Base-by-base conservation (phyloP, 2,888 invertebrate species). In the Hipparchia semele region DNA sequence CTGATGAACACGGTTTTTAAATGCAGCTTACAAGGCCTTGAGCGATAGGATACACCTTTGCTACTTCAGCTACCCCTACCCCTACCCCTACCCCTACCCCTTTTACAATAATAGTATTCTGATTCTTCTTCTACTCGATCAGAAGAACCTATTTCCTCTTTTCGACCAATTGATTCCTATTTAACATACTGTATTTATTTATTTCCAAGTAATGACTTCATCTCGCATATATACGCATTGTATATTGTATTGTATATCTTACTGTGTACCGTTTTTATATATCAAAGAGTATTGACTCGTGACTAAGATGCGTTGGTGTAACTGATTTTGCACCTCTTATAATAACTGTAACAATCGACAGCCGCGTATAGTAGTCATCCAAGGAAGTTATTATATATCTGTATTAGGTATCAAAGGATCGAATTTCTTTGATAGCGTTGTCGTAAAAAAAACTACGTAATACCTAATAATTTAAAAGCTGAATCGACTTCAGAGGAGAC, bases 211-310 rank as follows among this genome's bases (percentile, higher is more conserved):
- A 61, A 56, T 45, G 12, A 66, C 39, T 39, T 66, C 4, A 49
- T 64, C 13, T 39, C 1, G 39, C 2, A 39, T 39, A 39, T 39
- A 39, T 39, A 39, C 39, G 2, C 39, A 39, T 39, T 5, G 39
- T 39, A 39, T n/a, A 39, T 2, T 8, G 61, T 46, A 64, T 23
- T 51, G 10, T 1, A 53, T 65, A 45, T 45, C 9, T 68, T 68
- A 33, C 33, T 33, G 59, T 33, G 49, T 68, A 68, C 10, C 49
- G 39, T 58, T 67, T 67, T 58, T 67, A 13, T 56, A 12, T 56
- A 39, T 58, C 23, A 62, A 45, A 66, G 73, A 71, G 69, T 75
- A 75, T 71, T 71, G 71, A 75, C 71, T 72, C 59, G 53, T 61
- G 72, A 68, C 49, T 68, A 51, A 68, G 23, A 9, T 61, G 65